Percentiles rank a stretch among this genome's conserved stretches.
Conservation (phyloP, 2,797 vertebrate species). For the Glossophaga mutica region DNA sequence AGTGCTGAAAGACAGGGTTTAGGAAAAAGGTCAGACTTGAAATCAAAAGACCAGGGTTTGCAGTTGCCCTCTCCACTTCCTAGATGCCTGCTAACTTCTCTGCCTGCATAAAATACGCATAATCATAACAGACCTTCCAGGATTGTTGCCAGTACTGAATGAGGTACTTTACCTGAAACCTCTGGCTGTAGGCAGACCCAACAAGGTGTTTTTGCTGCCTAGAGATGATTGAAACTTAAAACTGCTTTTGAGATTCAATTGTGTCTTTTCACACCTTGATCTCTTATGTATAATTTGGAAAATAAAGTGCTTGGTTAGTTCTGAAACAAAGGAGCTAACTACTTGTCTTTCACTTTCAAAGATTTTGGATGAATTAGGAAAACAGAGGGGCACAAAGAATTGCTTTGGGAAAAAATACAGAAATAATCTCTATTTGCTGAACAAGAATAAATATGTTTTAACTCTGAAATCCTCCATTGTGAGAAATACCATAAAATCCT, state of each 20-base stretch:
- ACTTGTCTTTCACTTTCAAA: constrained; percentile 28
- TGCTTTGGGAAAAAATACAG: background rate
- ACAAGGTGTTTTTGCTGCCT: background rate
- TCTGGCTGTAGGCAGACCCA: background rate
- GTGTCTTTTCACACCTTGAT: constrained; percentile 4
- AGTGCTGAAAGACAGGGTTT: background rate
- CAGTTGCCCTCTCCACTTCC: background rate
- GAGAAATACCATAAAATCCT: background rate
- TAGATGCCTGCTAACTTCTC: background rate
- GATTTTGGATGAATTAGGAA: constrained; percentile 22
- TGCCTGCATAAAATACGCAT: background rate
- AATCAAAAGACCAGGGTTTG: background rate
- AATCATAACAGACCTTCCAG: background rate
- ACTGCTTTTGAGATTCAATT: background rate
- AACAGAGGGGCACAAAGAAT: background rate
- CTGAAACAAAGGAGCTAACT: background rate
- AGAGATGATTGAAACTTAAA: constrained; percentile 9
- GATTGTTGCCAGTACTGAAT: background rate
- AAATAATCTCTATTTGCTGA: background rate
- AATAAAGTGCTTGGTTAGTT: background rate
- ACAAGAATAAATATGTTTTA: background rate
- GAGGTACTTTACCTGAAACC: background rate
- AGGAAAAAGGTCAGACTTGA: background rate
- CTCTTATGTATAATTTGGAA: constrained; percentile 5
- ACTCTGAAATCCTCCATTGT: background rate